These are phyloP conservation scores for Brachymystax lenok DNA, from an alignment of 2,797 vertebrate species.

Conservation along the genomic window DNA sequence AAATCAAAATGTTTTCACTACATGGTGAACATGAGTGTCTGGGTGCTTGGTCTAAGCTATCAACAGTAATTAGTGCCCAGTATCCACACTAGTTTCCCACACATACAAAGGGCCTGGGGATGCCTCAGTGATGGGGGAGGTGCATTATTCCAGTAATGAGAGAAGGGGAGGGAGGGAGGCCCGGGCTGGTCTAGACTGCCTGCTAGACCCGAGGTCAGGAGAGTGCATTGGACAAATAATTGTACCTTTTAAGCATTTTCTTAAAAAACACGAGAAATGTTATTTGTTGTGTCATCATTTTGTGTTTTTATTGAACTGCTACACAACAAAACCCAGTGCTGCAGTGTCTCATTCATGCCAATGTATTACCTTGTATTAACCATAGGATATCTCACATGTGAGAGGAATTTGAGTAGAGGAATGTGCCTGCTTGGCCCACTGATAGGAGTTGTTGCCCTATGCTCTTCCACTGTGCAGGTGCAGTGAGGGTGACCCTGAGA, in stretches of 20 bases:
- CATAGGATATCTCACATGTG: conserved; percentile 18
- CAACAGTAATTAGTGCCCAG: conserved; percentile 73
- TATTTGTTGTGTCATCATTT: neutral
- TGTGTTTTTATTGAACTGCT: neutral
- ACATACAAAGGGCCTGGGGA: conserved; percentile 54
- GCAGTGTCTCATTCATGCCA: neutral
- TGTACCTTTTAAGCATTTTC: neutral
- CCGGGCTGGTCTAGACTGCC: neutral
- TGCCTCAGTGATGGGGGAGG: conserved; percentile 25
- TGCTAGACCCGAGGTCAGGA: neutral
- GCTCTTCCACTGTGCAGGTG: conserved; percentile 39
- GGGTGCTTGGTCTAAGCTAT: conserved; percentile 66
- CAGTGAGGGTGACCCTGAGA: conserved; percentile 76
- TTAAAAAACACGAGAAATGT: too few relatives aligned
- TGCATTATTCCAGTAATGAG: conserved; percentile 70
- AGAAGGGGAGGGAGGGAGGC: conserved; percentile 26
- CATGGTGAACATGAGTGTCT: conserved; percentile 58
- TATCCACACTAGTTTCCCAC: conserved; percentile 49
- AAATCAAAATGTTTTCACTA: conserved; percentile 19
- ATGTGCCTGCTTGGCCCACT: neutral
- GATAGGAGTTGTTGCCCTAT: neutral
- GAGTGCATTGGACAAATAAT: neutral
- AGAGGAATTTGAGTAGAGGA: neutral
- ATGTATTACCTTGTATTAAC: neutral
- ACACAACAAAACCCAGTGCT: neutral